phyloP scores from a whole-genome alignment of 2,888 invertebrate genomes.

The Hypsopygia costalis region DNA sequence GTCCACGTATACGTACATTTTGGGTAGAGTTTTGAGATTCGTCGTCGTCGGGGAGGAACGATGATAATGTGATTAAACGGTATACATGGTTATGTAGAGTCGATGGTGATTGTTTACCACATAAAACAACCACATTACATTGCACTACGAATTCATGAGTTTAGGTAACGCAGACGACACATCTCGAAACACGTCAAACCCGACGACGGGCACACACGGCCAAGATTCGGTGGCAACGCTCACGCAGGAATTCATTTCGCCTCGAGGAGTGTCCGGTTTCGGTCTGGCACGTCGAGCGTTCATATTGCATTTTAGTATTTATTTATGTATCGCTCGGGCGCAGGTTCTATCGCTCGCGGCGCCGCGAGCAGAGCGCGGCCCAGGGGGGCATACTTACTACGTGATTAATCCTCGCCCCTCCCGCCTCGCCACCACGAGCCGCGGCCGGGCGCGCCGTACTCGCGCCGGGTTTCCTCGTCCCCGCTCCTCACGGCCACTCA shows the following conservation, averaged over 20 bases:
- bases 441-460: constrained; percentile 68
- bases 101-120: too few relatives aligned
- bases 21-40: too few relatives aligned
- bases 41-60: too few relatives aligned
- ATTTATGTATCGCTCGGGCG: constrained; percentile 73
- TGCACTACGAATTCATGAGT: too few relatives aligned
- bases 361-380: constrained; percentile 44
- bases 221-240: constrained; percentile 64
- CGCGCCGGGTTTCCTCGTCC: constrained; percentile 80
- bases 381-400: constrained; percentile 76
- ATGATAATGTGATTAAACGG: too few relatives aligned
- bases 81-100: too few relatives aligned
- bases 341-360: constrained; percentile 62
- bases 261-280: constrained; percentile 76
- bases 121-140: too few relatives aligned
- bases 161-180: constrained; percentile 22
- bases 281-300: constrained; percentile 71
- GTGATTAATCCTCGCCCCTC: constrained; percentile 72
- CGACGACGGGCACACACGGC: constrained; percentile 20
- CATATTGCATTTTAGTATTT: constrained; percentile 71
- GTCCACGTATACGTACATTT: constrained; percentile 19
- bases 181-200: constrained; percentile 19
- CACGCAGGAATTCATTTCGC: constrained; percentile 71
- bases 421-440: constrained; percentile 34
- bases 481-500: constrained; percentile 80